Conservation (phyloP, 2,888 invertebrate genomes). For the Sepiola atlantica region DNA sequence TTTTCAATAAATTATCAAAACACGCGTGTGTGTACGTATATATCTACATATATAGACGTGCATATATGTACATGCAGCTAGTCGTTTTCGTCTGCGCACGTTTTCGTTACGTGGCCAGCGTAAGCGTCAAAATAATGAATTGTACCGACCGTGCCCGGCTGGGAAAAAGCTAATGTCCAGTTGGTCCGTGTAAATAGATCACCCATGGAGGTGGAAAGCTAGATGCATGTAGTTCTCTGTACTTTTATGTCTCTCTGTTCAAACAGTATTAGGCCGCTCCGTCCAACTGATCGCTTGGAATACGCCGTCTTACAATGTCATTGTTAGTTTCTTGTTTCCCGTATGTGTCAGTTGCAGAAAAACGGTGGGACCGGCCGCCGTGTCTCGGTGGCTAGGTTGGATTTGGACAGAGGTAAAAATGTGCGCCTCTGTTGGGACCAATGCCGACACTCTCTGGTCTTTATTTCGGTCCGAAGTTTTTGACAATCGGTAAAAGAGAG, state of each 20-base stretch:
- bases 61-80: neutral
- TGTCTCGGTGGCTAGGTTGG: neutral
- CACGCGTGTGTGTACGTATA: neutral
- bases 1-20: neutral
- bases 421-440: neutral
- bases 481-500: neutral
- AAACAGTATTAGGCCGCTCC: neutral
- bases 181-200: slow-evolving; percentile 32
- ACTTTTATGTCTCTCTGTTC: neutral
- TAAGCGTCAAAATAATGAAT: neutral
- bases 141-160: neutral
- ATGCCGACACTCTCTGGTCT: neutral
- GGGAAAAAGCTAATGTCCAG: neutral
- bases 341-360: neutral
- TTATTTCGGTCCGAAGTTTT: neutral
- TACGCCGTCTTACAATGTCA: neutral
- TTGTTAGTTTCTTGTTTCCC: neutral
- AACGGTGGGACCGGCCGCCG: neutral
- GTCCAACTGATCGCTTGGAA: slow-evolving; percentile 2
- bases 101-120: neutral
- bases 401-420: neutral
- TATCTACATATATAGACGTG: neutral
- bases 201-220: neutral
- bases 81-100: neutral
- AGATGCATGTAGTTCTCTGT: no score